Percentiles rank a stretch among this genome's conserved stretches.
These are phyloP conservation scores for Perithous albicinctus DNA, from an alignment of 2,888 invertebrate species.

Conservation along the genomic window DNA sequence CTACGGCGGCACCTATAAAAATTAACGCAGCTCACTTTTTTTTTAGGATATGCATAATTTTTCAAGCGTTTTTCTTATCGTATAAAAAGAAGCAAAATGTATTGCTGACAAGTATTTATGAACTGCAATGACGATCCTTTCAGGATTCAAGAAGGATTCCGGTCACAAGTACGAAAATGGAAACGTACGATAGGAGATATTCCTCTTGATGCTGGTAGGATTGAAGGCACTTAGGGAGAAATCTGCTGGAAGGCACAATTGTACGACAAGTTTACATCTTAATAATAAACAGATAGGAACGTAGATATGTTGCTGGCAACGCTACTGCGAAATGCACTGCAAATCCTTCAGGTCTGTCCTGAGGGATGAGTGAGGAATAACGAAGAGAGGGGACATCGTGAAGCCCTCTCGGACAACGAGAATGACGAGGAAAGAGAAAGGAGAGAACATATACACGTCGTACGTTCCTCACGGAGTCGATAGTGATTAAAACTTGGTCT, in stretches of 20 bases:
- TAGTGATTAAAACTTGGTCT: slow-evolving; percentile 83
- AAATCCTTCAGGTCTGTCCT: slow-evolving; percentile 43
- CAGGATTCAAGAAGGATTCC: background rate
- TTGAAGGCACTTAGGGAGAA: slow-evolving; percentile 38
- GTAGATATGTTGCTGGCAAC: slow-evolving; percentile 38
- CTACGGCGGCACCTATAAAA: too few species aligned
- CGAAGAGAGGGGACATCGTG: slow-evolving; percentile 44
- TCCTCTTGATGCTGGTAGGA: slow-evolving; percentile 9
- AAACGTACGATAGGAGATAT: slow-evolving; percentile 10
- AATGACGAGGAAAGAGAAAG: slow-evolving; percentile 37
- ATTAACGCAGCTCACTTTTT: too few species aligned
- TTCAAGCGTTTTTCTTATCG: too few species aligned
- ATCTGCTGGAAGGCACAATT: slow-evolving; percentile 52
- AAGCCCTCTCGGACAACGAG: slow-evolving; percentile 41
- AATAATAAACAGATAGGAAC: slow-evolving; percentile 78
- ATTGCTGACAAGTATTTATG: slow-evolving; percentile 39
- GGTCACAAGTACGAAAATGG: slow-evolving; percentile 26
- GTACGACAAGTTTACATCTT: slow-evolving; percentile 70
- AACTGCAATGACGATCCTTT: slow-evolving; percentile 41
- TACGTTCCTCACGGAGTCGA: slow-evolving; percentile 78
- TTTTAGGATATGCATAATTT: too few species aligned
- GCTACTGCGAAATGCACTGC: slow-evolving; percentile 34
- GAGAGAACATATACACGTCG: slow-evolving; percentile 59
- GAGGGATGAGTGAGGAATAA: slow-evolving; percentile 52
- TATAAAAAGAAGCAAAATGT: background rate